Base-by-base conservation (phyloP, 2,888 invertebrate species). In the Loripinus fragilis region DNA sequence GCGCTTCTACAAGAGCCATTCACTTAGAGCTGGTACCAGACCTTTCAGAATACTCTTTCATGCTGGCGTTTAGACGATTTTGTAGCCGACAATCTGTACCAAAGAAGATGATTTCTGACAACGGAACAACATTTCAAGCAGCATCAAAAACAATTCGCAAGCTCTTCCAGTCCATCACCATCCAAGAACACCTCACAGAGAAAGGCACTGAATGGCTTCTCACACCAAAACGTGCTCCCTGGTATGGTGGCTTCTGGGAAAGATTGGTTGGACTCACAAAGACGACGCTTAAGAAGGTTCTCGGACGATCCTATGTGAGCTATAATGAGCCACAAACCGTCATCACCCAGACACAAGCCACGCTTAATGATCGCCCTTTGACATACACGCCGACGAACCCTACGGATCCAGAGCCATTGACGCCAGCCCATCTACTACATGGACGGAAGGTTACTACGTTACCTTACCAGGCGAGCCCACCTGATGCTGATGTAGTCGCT, bases 351-450 rank as follows among this genome's bases (percentile, higher is more conserved):
- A 69, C 83, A n/a, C 80, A 86, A 65, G 66, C 72, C 0, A 69
- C 74, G 1, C 45, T 85, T 10, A 86, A 83, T 64, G 77, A 80
- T n/a, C 67, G 85, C 2, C 80, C 85, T 1, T 28, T 86, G 0
- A 85, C 81, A 12, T 72, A 74, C 41, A 65, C 79, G 25, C 73
- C 69, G 2, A 71, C 76, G 5, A 73, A 78, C 28, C 25, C 28
- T 0, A 52, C 33, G 1, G 71, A 76, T 50, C 45, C 33, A 3
- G 65, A 74, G 66, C 80, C 79, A 0, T 42, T 85, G 1, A 81
- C 83, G 5, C 83, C 81, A 17, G 70, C 79, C 60, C 71, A 86
- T 55, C 65, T 80, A 33, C 75, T 81, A 8, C 66, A 76, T 41
- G 72, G 74, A 17, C 60, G 78, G 45, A 23, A 55, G 30, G 23